These are phyloP conservation scores for Spodoptera littoralis DNA, from an alignment of 2,888 invertebrate genomes.

Conservation along the genomic window DNA sequence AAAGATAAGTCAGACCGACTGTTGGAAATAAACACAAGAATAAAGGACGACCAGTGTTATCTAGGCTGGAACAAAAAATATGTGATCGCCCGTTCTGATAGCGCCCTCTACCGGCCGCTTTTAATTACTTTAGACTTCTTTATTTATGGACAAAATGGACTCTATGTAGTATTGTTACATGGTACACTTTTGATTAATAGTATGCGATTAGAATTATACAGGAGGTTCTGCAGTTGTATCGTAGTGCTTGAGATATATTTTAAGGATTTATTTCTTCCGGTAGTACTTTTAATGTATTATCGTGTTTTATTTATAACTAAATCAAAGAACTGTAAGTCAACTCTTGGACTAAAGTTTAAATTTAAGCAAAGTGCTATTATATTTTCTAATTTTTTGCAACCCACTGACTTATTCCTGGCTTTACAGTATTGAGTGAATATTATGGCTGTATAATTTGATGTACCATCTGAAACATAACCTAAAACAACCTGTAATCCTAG, in stretches of 20 bases:
- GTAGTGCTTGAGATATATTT: background rate
- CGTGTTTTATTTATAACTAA: too few relatives aligned
- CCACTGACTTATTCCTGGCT: too few relatives aligned
- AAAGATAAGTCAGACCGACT: constrained; percentile 49
- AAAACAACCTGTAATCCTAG: background rate
- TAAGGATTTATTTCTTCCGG: background rate
- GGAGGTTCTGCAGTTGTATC: background rate
- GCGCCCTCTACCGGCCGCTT: constrained; percentile 28
- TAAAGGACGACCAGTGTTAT: constrained; percentile 50
- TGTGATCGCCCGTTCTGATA: constrained; percentile 52
- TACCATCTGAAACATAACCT: too few relatives aligned
- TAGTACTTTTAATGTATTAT: background rate
- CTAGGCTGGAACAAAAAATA: constrained; percentile 50
- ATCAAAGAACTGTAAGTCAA: too few relatives aligned
- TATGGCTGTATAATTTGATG: too few relatives aligned
- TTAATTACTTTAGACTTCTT: constrained; percentile 52
- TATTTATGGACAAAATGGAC: constrained; percentile 53
- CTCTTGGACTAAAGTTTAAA: too few relatives aligned
- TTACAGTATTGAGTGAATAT: too few relatives aligned
- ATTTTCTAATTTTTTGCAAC: too few relatives aligned
- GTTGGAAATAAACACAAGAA: constrained; percentile 50
- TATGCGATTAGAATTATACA: constrained; percentile 8
- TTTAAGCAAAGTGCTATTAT: too few relatives aligned
- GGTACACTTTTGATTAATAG: constrained; percentile 27
- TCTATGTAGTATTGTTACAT: constrained; percentile 31